These are phyloP conservation scores for Andinoacara biseriatus DNA, from an alignment of 2,113 vertebrate genomes.

Conservation along the genomic window DNA sequence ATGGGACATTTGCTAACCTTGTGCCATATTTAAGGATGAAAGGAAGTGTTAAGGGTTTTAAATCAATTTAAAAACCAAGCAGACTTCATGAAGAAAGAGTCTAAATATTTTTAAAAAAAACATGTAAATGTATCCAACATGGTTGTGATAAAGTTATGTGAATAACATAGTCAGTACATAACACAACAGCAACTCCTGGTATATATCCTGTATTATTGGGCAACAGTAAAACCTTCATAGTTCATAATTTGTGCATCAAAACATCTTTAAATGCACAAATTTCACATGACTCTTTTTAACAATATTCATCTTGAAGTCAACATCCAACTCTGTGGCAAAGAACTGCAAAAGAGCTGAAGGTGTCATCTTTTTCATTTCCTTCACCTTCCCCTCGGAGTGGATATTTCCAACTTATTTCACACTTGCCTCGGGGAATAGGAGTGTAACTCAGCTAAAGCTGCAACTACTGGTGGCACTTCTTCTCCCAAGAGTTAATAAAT, in stretches of 20 bases:
- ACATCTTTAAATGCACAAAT: background rate
- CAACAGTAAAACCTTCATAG: background rate
- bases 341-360: conserved; percentile 26
- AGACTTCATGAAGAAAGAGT: too few species aligned
- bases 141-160: background rate
- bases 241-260: background rate
- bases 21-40: background rate
- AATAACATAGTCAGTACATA: background rate
- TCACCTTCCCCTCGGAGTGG: conserved; percentile 47
- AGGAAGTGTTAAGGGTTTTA: background rate
- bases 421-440: conserved; percentile 49
- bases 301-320: conserved; percentile 9
- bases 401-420: conserved; percentile 57
- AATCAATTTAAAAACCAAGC: background rate
- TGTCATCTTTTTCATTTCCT: conserved; percentile 44
- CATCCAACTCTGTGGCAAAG: background rate
- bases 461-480: conserved; percentile 32
- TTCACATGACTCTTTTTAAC: background rate
- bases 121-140: too few species aligned
- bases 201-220: background rate
- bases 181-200: background rate
- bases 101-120: background rate
- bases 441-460: conserved; percentile 42
- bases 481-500: conserved; percentile 59
- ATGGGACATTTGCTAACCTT: background rate